Conservation (phyloP, 1,140 invertebrate species). For the Brachionus plicatilis region DNA sequence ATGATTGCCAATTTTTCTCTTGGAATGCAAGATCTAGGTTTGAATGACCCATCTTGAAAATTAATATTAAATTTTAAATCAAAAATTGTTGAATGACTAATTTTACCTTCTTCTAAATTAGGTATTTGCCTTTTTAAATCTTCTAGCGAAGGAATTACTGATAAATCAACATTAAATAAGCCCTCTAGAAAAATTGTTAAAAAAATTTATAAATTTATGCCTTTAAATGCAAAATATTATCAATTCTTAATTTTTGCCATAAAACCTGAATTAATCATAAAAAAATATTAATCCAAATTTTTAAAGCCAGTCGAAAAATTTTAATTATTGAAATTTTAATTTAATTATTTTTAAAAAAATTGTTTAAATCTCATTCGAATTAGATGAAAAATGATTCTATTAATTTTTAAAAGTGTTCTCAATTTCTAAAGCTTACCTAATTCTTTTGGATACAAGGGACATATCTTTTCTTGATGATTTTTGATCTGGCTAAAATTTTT, state of each 20-base stretch:
- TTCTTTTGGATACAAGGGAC: slow-evolving; percentile 9
- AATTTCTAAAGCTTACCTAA: background rate
- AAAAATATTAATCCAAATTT: no score
- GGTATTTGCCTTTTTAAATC: background rate
- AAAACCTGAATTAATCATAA: no score
- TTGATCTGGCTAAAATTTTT: background rate
- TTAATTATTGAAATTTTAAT: no score
- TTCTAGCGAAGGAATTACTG: background rate
- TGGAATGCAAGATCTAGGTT: slow-evolving; percentile 67
- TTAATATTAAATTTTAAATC: background rate
- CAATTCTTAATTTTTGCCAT: no score
- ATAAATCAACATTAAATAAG: slow-evolving; percentile 9
- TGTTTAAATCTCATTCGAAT: background rate
- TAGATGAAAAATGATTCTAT: background rate
- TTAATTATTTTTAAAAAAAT: no score
- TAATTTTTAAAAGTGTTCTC: background rate
- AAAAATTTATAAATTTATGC: no score
- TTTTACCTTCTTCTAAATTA: slow-evolving; percentile 1
- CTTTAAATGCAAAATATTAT: no score
- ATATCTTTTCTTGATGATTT: background rate
- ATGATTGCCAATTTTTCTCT: slow-evolving; percentile 61
- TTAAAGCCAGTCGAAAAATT: background rate
- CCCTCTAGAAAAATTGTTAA: background rate
- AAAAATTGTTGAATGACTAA: background rate
- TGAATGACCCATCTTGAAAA: slow-evolving; percentile 65